Conservation (phyloP, 2,113 vertebrate species). For the Epinephelus moara region DNA sequence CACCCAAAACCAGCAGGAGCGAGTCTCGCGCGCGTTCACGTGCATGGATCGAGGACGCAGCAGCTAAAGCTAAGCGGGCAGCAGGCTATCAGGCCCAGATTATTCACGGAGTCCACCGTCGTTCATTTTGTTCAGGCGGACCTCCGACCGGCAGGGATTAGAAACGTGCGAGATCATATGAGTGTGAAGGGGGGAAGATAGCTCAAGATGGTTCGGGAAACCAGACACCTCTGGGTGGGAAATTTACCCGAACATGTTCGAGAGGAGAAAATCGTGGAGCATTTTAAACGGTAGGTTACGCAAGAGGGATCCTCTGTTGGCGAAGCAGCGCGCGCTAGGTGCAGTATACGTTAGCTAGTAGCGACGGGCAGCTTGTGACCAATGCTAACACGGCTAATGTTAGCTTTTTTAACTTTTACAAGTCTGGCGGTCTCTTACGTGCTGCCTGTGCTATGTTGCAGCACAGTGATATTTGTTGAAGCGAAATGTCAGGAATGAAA, state of each 20-base stretch:
- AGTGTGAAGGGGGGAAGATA: conserved; percentile 80
- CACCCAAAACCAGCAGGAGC: conserved; percentile 45
- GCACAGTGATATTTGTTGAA: background rate
- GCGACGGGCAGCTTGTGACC: conserved; percentile 30
- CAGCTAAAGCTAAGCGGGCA: conserved; percentile 72
- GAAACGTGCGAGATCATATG: conserved; percentile 81
- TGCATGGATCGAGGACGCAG: conserved; percentile 64
- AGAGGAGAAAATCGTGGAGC: conserved; percentile 98
- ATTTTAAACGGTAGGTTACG: conserved; percentile 97
- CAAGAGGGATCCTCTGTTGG: conserved; percentile 62
- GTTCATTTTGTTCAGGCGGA: conserved; percentile 84
- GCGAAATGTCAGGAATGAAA: background rate
- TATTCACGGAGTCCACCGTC: conserved; percentile 71
- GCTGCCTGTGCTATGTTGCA: background rate
- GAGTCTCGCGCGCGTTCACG: conserved; percentile 53
- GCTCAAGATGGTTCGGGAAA: conserved; percentile 98
- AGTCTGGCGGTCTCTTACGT: background rate
- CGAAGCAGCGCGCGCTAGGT: conserved; percentile 72
- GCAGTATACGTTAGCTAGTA: conserved; percentile 41
- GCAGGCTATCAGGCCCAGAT: conserved; percentile 63
- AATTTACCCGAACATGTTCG: conserved; percentile 99
- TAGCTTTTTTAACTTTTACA: conserved; percentile 56
- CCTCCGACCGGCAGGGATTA: conserved; percentile 81
- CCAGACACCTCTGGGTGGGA: conserved; percentile 99
- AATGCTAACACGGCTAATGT: conserved; percentile 64